phyloP scores from a whole-genome alignment of 2,888 invertebrate genomes.

The Oxytorus armatus region DNA sequence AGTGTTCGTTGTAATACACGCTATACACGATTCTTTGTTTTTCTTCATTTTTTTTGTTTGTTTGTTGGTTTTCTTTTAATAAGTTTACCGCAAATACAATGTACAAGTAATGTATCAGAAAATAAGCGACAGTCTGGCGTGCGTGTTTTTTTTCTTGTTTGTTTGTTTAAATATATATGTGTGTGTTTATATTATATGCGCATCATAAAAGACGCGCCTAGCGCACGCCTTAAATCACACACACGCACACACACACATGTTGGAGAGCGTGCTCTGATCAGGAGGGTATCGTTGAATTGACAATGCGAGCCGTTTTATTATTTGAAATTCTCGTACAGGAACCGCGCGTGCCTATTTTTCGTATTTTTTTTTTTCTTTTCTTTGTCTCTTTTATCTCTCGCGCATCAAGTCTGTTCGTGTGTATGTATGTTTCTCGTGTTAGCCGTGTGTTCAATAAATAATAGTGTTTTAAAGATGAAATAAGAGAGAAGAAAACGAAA shows the following conservation, averaged over 20 bases:
- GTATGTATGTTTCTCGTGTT: constrained; percentile 43
- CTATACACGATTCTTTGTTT: constrained; percentile 69
- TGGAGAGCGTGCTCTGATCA: constrained; percentile 74
- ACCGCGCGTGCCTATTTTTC: constrained; percentile 54
- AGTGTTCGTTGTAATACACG: constrained; percentile 78
- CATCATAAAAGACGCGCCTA: constrained; percentile 68
- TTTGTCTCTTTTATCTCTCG: too few relatives aligned
- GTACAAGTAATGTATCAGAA: constrained; percentile 79
- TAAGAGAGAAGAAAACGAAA: neutral
- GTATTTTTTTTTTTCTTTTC: constrained; percentile 15
- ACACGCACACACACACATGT: constrained; percentile 64
- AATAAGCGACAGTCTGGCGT: constrained; percentile 80
- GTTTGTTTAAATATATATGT: constrained; percentile 56
- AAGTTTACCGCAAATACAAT: constrained; percentile 71
- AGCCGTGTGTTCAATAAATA: constrained; percentile 53
- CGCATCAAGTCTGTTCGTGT: constrained; percentile 16
- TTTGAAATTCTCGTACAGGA: constrained; percentile 61
- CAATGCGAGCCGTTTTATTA: constrained; percentile 60
- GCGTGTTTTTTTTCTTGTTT: constrained; percentile 67
- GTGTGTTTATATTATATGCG: constrained; percentile 52
- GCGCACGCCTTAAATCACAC: constrained; percentile 69
- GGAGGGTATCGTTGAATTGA: constrained; percentile 74
- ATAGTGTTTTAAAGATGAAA: constrained; percentile 10
- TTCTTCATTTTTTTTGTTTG: constrained; percentile 33
- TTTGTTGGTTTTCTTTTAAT: constrained; percentile 35